Evolutionary conservation across 1,140 invertebrate genomes (phyloP).

Genomic region (Harpegnathos saltator): DNA sequence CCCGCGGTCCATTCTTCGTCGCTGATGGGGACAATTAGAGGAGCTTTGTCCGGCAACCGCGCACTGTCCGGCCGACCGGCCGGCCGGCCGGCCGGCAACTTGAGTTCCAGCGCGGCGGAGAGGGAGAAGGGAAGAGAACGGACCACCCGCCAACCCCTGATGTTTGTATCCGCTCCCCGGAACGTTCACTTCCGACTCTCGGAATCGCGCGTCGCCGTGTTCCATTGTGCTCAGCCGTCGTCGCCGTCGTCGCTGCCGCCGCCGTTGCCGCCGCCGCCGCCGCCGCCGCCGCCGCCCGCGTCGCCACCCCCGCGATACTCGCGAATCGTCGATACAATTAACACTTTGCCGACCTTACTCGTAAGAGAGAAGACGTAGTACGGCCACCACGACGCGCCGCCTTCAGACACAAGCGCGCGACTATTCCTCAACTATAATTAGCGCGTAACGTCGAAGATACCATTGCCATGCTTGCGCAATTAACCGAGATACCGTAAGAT

Average conservation of each 20-base stretch:
- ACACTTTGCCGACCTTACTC: not conserved
- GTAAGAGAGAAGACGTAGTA: not conserved
- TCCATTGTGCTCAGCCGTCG: conserved; percentile 17
- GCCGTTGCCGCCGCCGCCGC: not conserved
- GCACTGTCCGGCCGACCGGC: conserved; percentile 76
- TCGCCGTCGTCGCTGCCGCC: conserved; percentile 27
- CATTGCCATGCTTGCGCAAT: too few species aligned
- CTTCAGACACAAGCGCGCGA: too few species aligned
- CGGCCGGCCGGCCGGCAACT: conserved; percentile 73
- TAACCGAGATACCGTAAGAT: too few species aligned
- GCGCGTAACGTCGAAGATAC: too few species aligned
- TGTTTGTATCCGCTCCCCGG: conserved; percentile 80
- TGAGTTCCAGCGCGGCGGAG: conserved; percentile 71
- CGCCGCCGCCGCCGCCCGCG: not conserved
- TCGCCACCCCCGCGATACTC: conserved; percentile 13
- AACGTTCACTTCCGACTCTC: conserved; percentile 72
- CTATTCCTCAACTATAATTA: too few species aligned
- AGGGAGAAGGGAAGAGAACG: conserved; percentile 8
- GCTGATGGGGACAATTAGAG: conserved; percentile 82
- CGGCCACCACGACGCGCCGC: too few species aligned
- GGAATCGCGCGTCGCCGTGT: conserved; percentile 45
- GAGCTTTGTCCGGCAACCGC: conserved; percentile 78
- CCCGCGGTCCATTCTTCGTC: conserved; percentile 77
- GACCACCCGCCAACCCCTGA: conserved; percentile 82
- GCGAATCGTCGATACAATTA: conserved; percentile 49